These are phyloP conservation scores for Sebastes hubbsi DNA, from an alignment of 2,797 vertebrate species.

Conservation along the genomic window DNA sequence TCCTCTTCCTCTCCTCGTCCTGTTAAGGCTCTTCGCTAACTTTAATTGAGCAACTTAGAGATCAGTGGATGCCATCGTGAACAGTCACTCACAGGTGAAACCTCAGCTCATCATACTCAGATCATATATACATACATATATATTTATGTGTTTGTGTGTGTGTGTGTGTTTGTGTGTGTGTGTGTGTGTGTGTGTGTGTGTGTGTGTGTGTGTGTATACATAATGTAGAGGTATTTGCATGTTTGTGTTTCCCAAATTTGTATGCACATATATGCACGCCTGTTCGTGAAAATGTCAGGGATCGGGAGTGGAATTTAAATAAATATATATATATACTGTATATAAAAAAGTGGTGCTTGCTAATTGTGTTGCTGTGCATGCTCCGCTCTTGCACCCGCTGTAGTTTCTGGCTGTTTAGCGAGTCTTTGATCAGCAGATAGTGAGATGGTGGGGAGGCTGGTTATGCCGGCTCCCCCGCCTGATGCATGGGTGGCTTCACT, in stretches of 20 bases:
- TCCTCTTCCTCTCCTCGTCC: conserved; percentile 24
- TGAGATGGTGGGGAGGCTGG: conserved; percentile 55
- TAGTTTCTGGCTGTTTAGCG: conserved; percentile 75
- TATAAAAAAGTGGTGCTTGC: conserved; percentile 44
- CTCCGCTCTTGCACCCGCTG: conserved; percentile 47
- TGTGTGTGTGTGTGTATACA: background rate
- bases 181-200: background rate
- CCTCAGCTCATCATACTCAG: conserved; percentile 1
- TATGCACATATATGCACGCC: conserved; percentile 17
- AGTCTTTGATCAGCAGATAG: conserved; percentile 80
- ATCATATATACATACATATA: background rate
- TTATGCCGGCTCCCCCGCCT: conserved; percentile 43
- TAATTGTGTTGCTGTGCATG: conserved; percentile 66
- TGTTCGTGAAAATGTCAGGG: conserved; percentile 23
- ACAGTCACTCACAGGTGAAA: conserved; percentile 40
- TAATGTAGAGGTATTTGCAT: conserved; percentile 6
- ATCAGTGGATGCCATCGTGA: conserved; percentile 40
- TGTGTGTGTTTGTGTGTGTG: background rate
- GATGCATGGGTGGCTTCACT: conserved; percentile 52
- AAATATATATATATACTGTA: conserved; percentile 10
- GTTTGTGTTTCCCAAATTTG: conserved; percentile 2
- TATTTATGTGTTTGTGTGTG: background rate
- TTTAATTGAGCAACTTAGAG: conserved; percentile 69
- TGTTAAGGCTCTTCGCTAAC: conserved; percentile 46
- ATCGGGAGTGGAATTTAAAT: conserved; percentile 11